phyloP scores from a whole-genome alignment of 2,797 vertebrate genomes.

The Emydoidea blandingii region DNA sequence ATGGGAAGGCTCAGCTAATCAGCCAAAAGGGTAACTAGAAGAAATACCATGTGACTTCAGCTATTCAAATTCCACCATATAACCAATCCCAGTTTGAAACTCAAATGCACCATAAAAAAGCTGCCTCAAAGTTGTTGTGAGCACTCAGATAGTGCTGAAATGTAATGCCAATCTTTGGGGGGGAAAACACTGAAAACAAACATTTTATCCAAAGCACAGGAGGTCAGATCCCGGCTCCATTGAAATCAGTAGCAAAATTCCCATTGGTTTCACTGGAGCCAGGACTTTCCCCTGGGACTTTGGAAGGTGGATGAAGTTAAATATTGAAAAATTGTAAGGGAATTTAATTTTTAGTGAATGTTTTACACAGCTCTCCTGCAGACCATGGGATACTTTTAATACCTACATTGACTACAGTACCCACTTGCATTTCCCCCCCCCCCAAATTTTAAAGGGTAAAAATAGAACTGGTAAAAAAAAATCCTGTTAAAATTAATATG shows the following conservation, averaged over 20 bases:
- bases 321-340: background rate
- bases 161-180: rapidly evolving
- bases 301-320: background rate
- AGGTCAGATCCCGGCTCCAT: background rate
- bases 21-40: background rate
- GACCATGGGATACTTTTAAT: background rate
- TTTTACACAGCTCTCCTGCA: background rate
- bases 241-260: background rate
- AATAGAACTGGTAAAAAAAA: background rate
- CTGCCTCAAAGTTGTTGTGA: background rate
- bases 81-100: background rate
- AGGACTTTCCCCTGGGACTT: background rate
- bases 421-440: rapidly evolving
- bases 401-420: rapidly evolving
- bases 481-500: background rate
- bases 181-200: background rate
- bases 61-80: background rate
- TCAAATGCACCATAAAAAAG: background rate
- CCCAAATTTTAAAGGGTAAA: background rate
- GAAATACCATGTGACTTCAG: background rate
- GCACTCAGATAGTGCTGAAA: background rate
- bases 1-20: background rate
- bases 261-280: background rate
- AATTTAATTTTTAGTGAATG: background rate
- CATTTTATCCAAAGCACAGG: background rate